phyloP scores from a whole-genome alignment of 2,113 vertebrate genomes.

The Strix aluco region DNA sequence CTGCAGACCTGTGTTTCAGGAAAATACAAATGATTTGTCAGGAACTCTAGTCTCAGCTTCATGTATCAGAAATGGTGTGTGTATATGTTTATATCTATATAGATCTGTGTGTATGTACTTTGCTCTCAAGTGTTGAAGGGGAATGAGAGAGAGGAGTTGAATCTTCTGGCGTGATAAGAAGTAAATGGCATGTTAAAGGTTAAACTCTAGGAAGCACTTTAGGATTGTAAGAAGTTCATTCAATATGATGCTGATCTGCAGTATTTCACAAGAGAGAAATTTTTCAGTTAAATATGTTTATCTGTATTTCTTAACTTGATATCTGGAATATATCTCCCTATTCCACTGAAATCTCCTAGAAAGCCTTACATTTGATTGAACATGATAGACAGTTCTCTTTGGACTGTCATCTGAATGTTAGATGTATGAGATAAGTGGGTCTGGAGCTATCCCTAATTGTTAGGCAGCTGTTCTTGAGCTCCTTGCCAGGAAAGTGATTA shows the following conservation, averaged over 20 bases:
- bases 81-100: background rate
- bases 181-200: background rate
- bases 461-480: background rate
- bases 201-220: background rate
- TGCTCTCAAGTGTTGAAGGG: background rate
- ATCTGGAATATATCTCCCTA: background rate
- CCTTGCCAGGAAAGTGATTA: background rate
- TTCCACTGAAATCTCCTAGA: background rate
- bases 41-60: background rate
- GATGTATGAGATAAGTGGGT: background rate
- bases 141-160: background rate
- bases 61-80: background rate
- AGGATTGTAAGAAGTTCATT: background rate
- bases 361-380: background rate
- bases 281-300: background rate
- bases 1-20: background rate
- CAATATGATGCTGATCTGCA: background rate
- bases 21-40: background rate
- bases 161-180: background rate
- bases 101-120: background rate
- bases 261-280: background rate
- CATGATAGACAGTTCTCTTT: background rate
- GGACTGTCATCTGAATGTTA: background rate
- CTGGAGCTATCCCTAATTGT: background rate
- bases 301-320: background rate